Evolutionary conservation across 2,888 invertebrate genomes (phyloP).

Genomic region (Drosophila lacicola): DNA sequence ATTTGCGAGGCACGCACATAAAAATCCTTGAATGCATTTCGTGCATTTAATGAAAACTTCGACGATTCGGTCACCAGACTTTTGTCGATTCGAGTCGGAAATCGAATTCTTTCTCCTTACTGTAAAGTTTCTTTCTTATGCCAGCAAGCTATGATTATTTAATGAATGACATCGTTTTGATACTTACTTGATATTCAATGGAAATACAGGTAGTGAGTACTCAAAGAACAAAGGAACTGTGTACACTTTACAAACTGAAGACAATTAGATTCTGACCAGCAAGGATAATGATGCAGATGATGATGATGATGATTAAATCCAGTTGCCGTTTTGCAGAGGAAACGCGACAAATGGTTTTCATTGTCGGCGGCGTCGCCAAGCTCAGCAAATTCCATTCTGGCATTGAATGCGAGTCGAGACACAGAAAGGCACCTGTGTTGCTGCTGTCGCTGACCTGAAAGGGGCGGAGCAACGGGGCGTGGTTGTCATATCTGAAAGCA

Average conservation of each 20-base stretch:
- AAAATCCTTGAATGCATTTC: constrained; percentile 64
- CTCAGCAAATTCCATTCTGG: constrained; percentile 56
- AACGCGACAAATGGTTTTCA: constrained; percentile 42
- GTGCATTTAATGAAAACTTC: constrained; percentile 64
- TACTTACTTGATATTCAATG: no score
- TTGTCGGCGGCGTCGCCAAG: constrained; percentile 36
- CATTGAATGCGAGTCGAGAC: constrained; percentile 54
- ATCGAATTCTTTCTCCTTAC: no score
- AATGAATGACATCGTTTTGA: no score
- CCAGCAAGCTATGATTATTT: no score
- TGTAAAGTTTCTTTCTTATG: no score
- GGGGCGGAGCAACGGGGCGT: constrained; percentile 62
- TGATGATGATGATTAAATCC: constrained; percentile 12
- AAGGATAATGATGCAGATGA: neutral
- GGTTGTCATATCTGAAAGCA: constrained; percentile 79
- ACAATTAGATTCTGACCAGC: neutral
- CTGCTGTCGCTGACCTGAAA: constrained; percentile 66
- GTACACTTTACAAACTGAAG: no score
- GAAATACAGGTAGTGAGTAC: no score
- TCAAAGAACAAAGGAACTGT: no score
- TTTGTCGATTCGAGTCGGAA: neutral
- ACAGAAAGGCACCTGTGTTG: constrained; percentile 31
- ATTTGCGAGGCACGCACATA: constrained; percentile 44
- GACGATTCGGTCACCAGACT: constrained; percentile 21
- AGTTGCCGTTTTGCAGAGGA: constrained; percentile 29